Conservation (phyloP, 2,888 invertebrate species). For the Nemotelus nigrinus region DNA sequence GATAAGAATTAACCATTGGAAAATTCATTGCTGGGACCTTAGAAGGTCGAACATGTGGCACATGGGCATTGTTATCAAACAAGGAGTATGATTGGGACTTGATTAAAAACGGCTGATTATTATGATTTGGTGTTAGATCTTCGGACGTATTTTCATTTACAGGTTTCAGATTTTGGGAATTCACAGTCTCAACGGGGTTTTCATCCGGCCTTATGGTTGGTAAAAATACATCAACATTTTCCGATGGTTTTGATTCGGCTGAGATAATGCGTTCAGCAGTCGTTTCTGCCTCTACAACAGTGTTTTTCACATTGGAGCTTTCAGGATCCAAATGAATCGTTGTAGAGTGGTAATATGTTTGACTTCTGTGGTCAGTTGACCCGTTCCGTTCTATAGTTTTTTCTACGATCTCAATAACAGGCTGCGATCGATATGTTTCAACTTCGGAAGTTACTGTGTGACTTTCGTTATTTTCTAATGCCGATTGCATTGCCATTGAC, state of each 20-base stretch:
- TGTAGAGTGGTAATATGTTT: constrained; percentile 12
- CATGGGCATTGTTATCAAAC: neutral
- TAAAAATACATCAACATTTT: neutral
- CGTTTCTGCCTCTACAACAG: neutral
- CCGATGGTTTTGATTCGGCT: neutral
- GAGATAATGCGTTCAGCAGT: neutral
- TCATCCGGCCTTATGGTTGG: neutral
- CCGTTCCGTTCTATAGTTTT: constrained; percentile 60
- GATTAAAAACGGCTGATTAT: no score
- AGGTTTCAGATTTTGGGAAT: no score
- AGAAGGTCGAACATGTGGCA: neutral
- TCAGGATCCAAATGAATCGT: neutral
- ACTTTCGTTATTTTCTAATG: neutral
- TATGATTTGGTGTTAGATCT: no score
- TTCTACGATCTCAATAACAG: constrained; percentile 67
- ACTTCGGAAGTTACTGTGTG: neutral
- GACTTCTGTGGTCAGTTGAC: neutral
- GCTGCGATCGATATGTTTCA: constrained; percentile 52
- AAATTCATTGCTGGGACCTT: neutral
- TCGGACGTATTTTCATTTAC: no score
- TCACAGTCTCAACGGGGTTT: no score
- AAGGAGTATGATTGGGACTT: neutral
- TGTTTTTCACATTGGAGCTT: neutral
- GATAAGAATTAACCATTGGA: neutral
- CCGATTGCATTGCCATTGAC: constrained; percentile 62